Percentiles rank a stretch among this genome's conserved stretches.
Evolutionary conservation across 2,113 vertebrate genomes (phyloP).

Genomic region (Aegotheles bennettii): DNA sequence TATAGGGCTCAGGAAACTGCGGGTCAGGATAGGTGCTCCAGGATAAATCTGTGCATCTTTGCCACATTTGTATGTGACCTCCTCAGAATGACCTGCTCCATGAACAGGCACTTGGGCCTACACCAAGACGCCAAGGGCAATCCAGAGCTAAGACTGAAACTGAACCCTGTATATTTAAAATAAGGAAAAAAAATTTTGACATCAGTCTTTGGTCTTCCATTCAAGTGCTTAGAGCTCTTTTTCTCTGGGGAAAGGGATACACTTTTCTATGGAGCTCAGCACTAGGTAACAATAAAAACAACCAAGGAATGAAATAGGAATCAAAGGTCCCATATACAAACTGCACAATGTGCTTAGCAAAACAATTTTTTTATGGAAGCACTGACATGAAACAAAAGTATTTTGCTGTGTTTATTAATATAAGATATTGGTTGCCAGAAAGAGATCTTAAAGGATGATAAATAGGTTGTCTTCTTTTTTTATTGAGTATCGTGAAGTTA

Average conservation of each 20-base stretch:
- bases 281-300: not conserved
- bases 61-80: fast-evolving
- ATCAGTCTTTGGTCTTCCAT: not conserved
- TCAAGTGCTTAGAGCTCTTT: not conserved
- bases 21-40: not conserved
- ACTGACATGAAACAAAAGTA: not conserved
- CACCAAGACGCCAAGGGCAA: not conserved
- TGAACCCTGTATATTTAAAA: not conserved
- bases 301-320: not conserved
- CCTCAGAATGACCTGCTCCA: not conserved
- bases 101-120: not conserved
- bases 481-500: not conserved
- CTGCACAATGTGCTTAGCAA: not conserved
- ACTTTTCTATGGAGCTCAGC: not conserved
- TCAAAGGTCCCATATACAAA: not conserved
- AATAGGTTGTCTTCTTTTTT: not conserved
- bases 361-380: not conserved
- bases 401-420: not conserved
- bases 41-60: not conserved
- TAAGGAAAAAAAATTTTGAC: not conserved
- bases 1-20: not conserved
- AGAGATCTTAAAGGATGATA: not conserved
- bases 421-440: not conserved
- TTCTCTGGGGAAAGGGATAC: not conserved
- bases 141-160: not conserved